phyloP scores from a whole-genome alignment of 1,140 invertebrate genomes.

The Drosophila pseudoobscura region DNA sequence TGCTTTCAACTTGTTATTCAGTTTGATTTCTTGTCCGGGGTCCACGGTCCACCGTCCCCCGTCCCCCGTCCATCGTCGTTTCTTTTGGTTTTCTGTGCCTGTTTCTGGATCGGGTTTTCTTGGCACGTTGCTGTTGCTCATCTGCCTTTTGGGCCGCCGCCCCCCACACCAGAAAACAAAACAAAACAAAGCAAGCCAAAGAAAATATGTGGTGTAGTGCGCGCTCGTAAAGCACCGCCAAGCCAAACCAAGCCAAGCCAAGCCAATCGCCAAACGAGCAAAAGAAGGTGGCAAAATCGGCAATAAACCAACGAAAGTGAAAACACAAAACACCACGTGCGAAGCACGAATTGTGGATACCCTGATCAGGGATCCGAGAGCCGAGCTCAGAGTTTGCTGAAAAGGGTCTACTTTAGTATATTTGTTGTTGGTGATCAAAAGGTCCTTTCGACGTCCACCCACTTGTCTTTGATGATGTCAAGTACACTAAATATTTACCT shows the following conservation, averaged over 20 bases:
- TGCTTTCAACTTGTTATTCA: slow-evolving; percentile 36
- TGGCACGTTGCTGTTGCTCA: slow-evolving; percentile 16
- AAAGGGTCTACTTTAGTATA: too few species aligned
- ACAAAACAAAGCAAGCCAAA: slow-evolving; percentile 19
- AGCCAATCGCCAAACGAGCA: too few species aligned
- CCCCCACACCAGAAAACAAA: slow-evolving; percentile 7
- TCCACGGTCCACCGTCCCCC: too few species aligned
- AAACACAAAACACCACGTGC: slow-evolving; percentile 13
- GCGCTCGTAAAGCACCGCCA: too few species aligned
- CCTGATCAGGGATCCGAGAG: neutral
- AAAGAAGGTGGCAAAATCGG: slow-evolving; percentile 25
- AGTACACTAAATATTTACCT: neutral
- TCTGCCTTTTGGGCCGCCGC: slow-evolving; percentile 19
- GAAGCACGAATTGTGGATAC: neutral
- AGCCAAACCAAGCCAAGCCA: too few species aligned
- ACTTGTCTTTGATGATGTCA: too few species aligned
- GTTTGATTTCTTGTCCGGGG: slow-evolving; percentile 8
- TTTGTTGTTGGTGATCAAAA: neutral
- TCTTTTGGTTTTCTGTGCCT: neutral
- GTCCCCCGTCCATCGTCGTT: too few species aligned
- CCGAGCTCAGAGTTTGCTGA: too few species aligned
- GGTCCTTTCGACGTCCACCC: too few species aligned
- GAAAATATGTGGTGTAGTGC: neutral
- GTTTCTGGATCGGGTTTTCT: slow-evolving; percentile 13
- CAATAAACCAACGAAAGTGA: slow-evolving; percentile 40